Evolutionary conservation across 1,140 invertebrate genomes (phyloP), one percentile per base, ranked within the genome.

Genomic region (Formica selysi): DNA sequence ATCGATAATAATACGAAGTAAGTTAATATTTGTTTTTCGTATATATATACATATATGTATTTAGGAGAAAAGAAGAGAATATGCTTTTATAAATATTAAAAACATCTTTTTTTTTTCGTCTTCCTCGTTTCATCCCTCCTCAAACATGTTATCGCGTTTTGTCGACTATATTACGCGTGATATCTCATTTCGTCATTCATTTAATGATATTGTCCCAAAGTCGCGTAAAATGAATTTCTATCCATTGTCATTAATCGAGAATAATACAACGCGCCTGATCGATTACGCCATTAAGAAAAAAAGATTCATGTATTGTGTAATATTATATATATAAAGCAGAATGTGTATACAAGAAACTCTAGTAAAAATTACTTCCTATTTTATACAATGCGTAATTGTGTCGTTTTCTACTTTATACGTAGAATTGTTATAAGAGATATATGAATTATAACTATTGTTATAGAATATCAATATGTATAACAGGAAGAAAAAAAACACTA

Each of bases 1-100:
- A 94, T 93, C 87, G 91, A 87, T 92, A 91, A 89, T 91, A 86
- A 92, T 91, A 92, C 78, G 85, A 91, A 87, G 64, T 90, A 86
- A 88, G 89, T 89, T 88, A 89, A 90, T 89, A 86, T 80, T 89
- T 86, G 62, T 90, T 83, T 90, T 68, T 89, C 71, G 19, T 74
- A 68, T 29, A 71, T 19, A 51, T 51, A 51, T 62, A 85, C 89
- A 87, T 92, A 91, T 91, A 11, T 44, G 19, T 92, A 92, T 92
- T 86, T 89, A 88, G 64, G 64, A 91, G 78, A 89, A 51, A 19
- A 51, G 48, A 51, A 51, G 79, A 91, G 81, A 88, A 89, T 76
- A 48, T 89, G 74, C 84, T 93, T 90, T 89, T 92, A 92, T 92
- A 93, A 91, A 91, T 89, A 91, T 36, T 90, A 59, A 90, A 89